Base-by-base conservation (phyloP, 1,140 invertebrate species). In the Eupeodes corollae region DNA sequence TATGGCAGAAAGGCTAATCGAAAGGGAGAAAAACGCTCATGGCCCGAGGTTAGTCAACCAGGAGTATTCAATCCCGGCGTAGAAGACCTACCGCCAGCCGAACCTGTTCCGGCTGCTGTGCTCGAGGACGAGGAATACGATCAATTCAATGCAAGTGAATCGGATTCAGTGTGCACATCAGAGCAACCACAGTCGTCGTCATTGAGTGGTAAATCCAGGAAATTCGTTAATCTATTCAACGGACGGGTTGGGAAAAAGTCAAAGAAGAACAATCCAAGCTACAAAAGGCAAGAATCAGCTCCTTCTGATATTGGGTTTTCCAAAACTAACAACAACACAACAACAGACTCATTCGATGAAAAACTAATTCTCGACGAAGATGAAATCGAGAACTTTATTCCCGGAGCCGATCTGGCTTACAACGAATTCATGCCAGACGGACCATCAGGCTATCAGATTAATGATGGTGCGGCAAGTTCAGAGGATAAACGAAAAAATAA, bases 381-480 rank as follows among this genome's bases (percentile, higher is more conserved):
- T 21, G 63, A 67, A 54, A 40, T 65, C 10, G 56, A 54, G 9
- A 67, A 63, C 46, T 67, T 67, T 43, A 56, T 67, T 48, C 64
- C 64, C 31, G 64, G 46, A 43, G 59, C 50, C 32, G 64, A 67
- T 34, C 50, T 67, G 46, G 64, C 57, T 13, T 67, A 67, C 39
- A 67, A 67, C 26, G 62, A 67, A 45, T 67, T 67, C 32, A 64
- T 67, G 64, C 64, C 63, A n/a, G 64, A 63, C 6, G 64, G 64
- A 6, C 64, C 64, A 0, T 63, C 61, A 2, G 64, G 64, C 19
- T 63, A 59, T 44, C 59, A 67, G 19, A 61, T 61, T 15, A 40
- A 57, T 33, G 58, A 58, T 35, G 46, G 53, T 2, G 49, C 56
- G 1, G 21, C 21, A 26, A 26, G 21, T 26, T 38, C 19, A 19